Percentiles rank a stretch among this genome's conserved stretches.
Conservation (phyloP, 2,888 invertebrate genomes). For the Anaspis maculata region DNA sequence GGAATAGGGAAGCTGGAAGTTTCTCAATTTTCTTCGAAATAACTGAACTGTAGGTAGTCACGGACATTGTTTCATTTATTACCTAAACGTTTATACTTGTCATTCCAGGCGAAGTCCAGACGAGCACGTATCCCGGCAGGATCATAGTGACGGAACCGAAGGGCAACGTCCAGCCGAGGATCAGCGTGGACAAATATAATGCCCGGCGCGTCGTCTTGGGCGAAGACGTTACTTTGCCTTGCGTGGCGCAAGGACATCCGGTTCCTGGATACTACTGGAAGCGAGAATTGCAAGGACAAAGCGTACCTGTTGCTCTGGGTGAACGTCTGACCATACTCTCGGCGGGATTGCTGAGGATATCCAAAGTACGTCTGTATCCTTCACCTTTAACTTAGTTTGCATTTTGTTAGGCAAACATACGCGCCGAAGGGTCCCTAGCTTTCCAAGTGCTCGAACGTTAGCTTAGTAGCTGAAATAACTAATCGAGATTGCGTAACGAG, state of each 20-base stretch:
- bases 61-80: no score
- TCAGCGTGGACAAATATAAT: constrained; percentile 63
- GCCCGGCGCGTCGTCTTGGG: constrained; percentile 60
- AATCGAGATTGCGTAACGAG: no score
- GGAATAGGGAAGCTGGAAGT: no score
- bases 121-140: constrained; percentile 53
- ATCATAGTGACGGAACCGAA: constrained; percentile 68
- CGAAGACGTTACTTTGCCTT: constrained; percentile 66
- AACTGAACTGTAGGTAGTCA: no score
- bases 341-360: constrained; percentile 58
- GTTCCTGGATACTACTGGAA: constrained; percentile 76
- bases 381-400: no score
- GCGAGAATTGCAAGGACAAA: constrained; percentile 63
- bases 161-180: constrained; percentile 64
- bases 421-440: background rate
- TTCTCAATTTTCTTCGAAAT: no score
- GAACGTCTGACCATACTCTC: constrained; percentile 52
- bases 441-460: no score
- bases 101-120: constrained; percentile 48
- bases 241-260: constrained; percentile 74
- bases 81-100: no score
- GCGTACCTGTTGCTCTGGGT: constrained; percentile 57
- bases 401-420: background rate
- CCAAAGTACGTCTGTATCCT: constrained; percentile 49
- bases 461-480: no score